Conservation (phyloP, 2,113 vertebrate genomes). For the Colius striatus region DNA sequence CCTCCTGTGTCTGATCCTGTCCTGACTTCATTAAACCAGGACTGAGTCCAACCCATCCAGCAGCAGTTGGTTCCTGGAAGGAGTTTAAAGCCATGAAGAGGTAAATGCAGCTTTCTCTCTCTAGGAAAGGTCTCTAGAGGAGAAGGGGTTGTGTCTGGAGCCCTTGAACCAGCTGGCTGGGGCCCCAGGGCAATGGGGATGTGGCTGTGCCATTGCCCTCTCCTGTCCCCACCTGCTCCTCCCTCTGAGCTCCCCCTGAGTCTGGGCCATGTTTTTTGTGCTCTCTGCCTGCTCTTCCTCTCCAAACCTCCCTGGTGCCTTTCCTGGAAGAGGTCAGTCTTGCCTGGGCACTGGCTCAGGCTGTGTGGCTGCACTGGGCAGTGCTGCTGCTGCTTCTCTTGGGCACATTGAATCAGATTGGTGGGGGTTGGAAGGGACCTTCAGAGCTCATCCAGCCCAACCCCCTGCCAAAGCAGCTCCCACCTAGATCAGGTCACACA, state of each 20-base stretch:
- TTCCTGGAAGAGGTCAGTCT: neutral
- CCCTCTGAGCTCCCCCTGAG: neutral
- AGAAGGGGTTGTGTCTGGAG: neutral
- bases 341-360: neutral
- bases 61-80: neutral
- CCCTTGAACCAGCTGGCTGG: neutral
- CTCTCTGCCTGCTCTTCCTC: neutral
- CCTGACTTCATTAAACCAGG: fast-evolving
- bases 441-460: too few species aligned
- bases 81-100: neutral
- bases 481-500: too few species aligned
- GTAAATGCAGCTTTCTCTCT: neutral
- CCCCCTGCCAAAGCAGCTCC: too few species aligned
- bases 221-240: neutral
- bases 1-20: fast-evolving
- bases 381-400: neutral
- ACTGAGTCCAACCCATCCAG: fast-evolving
- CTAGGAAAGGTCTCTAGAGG: neutral
- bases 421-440: too few species aligned
- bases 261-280: neutral
- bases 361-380: neutral
- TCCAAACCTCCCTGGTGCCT: neutral
- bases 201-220: neutral
- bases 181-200: neutral
- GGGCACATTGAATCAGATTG: too few species aligned